These are phyloP conservation scores for Pemphigus obesinymphae DNA, from an alignment of 1,140 invertebrate genomes.

Conservation along the genomic window DNA sequence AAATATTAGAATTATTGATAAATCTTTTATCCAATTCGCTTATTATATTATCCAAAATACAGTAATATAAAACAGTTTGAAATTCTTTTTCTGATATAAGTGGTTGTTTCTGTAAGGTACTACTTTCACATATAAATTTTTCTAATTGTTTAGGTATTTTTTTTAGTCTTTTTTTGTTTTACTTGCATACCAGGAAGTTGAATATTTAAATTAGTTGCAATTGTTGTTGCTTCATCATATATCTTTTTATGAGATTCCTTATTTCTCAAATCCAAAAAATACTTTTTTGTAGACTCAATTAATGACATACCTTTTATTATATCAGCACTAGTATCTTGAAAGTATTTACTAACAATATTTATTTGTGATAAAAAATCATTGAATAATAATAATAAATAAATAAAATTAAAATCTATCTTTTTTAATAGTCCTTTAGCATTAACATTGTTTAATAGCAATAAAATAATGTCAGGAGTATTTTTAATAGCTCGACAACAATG, in stretches of 20 bases:
- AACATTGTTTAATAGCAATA: not conserved
- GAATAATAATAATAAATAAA: not conserved
- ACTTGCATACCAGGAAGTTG: not conserved
- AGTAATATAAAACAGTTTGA: not conserved
- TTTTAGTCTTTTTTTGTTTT: not conserved
- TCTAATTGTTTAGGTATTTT: not conserved
- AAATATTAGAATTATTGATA: not conserved
- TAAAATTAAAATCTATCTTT: not conserved
- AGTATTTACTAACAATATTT: not conserved
- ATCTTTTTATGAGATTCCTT: not conserved
- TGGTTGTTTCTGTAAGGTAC: not conserved
- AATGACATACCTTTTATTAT: not conserved
- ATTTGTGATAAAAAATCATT: slow-evolving; percentile 3
- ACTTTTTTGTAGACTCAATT: not conserved
- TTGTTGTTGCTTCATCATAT: not conserved
- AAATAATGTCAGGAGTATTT: not conserved
- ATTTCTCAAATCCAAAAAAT: not conserved
- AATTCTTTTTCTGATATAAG: not conserved
- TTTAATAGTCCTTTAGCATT: not conserved
- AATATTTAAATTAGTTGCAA: not conserved
- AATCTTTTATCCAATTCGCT: not conserved
- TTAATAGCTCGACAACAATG: not conserved
- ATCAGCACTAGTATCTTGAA: not conserved
- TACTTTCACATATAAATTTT: not conserved
- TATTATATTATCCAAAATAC: not conserved